Percentiles rank a stretch among this genome's conserved stretches.
Evolutionary conservation across 2,797 vertebrate species (phyloP).

Genomic region (Propithecus perrieri): DNA sequence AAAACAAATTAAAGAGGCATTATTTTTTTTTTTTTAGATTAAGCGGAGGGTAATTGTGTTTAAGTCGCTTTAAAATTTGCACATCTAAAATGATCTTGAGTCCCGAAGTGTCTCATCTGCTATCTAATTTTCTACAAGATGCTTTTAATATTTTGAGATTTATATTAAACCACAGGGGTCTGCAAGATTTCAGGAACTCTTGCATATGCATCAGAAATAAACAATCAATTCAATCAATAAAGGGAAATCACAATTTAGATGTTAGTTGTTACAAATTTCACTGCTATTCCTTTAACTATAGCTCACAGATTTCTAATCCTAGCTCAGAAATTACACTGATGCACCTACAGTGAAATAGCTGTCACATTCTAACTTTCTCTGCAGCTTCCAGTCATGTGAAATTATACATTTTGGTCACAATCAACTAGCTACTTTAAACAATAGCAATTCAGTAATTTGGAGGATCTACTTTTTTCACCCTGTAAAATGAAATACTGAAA

Average conservation of each 20-base stretch:
- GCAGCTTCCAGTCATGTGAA: neutral
- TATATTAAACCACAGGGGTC: constrained; percentile 86
- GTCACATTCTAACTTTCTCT: neutral
- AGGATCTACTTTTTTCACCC: neutral
- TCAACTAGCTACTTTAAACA: neutral
- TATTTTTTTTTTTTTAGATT: neutral
- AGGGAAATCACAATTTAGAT: constrained; percentile 83
- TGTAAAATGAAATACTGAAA: neutral
- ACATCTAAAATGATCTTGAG: constrained; percentile 78
- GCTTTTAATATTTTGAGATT: constrained; percentile 88
- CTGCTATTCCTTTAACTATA: constrained; percentile 14
- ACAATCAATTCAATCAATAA: constrained; percentile 87
- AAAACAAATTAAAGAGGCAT: constrained; percentile 77
- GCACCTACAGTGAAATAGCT: fast-evolving
- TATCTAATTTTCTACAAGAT: constrained; percentile 87
- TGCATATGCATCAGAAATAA: constrained; percentile 85
- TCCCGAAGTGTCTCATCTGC: constrained; percentile 85
- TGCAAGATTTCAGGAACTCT: constrained; percentile 84
- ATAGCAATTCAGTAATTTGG: neutral
- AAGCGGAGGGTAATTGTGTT: constrained; percentile 77
- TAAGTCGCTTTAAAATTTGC: constrained; percentile 82
- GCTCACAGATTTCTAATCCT: neutral
- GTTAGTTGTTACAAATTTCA: constrained; percentile 50
- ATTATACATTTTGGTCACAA: neutral
- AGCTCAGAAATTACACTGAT: neutral